A percentile compares a stretch with the other conserved stretches of the same genome.
Evolutionary conservation across 2,888 invertebrate genomes (phyloP).

Genomic region (Parnassius glacialis): DNA sequence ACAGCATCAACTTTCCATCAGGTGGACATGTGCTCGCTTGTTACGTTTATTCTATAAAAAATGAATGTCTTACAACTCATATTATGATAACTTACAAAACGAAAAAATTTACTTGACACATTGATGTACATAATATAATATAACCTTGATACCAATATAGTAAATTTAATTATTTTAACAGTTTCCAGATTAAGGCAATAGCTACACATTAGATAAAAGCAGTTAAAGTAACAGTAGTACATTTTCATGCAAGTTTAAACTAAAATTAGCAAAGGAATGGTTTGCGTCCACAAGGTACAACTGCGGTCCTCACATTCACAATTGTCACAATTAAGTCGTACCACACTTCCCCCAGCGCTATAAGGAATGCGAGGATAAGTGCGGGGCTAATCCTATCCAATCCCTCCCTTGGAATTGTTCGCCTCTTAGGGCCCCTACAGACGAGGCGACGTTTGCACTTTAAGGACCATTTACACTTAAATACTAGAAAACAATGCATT

Average conservation of each 20-base stretch:
- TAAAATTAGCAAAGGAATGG: not conserved
- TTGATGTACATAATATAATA: too few relatives aligned
- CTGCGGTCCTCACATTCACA: slow-evolving; percentile 33
- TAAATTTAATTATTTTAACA: not conserved
- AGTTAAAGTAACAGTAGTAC: too few relatives aligned
- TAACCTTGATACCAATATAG: not conserved
- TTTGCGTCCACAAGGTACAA: slow-evolving; percentile 4
- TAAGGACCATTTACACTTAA: slow-evolving; percentile 19
- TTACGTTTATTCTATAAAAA: too few relatives aligned
- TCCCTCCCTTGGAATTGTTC: slow-evolving; percentile 26
- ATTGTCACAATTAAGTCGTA: slow-evolving; percentile 45
- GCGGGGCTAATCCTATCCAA: slow-evolving; percentile 38
- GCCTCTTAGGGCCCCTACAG: slow-evolving; percentile 25
- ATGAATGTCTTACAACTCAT: not conserved
- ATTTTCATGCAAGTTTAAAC: too few relatives aligned
- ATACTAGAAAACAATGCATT: slow-evolving; percentile 15
- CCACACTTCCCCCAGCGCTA: slow-evolving; percentile 34
- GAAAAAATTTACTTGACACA: too few relatives aligned
- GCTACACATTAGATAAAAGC: too few relatives aligned
- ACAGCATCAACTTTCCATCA: too few relatives aligned
- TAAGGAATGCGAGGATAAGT: slow-evolving; percentile 35
- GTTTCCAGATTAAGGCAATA: too few relatives aligned
- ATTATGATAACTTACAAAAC: too few relatives aligned
- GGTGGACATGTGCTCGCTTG: too few relatives aligned
- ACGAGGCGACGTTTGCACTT: slow-evolving; percentile 22